A percentile compares a stretch with the other conserved stretches of the same genome.
These are phyloP conservation scores for Coranthus polyacanthus DNA, from an alignment of 2,797 vertebrate species.

Conservation along the genomic window DNA sequence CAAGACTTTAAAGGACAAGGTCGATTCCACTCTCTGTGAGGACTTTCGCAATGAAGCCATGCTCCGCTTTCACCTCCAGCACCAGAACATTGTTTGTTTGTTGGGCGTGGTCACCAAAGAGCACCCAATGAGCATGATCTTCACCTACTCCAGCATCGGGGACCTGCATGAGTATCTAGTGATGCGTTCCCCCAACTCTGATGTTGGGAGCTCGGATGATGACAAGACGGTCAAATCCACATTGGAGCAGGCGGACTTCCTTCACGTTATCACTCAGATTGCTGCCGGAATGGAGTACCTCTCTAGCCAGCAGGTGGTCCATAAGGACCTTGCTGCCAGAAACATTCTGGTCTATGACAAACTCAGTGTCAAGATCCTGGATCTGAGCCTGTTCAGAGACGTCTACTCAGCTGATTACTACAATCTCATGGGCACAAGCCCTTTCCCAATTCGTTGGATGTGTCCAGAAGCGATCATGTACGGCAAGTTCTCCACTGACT, in stretches of 20 bases:
- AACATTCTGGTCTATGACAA: constrained; percentile 96
- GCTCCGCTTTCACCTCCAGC: constrained; percentile 91
- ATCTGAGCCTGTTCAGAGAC: constrained; percentile 94
- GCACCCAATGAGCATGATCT: constrained; percentile 95
- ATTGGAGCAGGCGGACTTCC: constrained; percentile 94
- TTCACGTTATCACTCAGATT: constrained; percentile 93
- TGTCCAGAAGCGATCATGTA: constrained; percentile 94
- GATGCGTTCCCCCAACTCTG: constrained; percentile 95
- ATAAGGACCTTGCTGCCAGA: constrained; percentile 96
- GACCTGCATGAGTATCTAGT: constrained; percentile 97
- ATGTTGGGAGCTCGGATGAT: constrained; percentile 95
- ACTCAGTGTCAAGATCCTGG: constrained; percentile 93
- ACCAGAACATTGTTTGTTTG: constrained; percentile 93
- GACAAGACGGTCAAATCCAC: constrained; percentile 94
- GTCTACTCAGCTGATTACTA: constrained; percentile 98
- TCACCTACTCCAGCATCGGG: constrained; percentile 91
- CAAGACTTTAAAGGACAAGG: constrained; percentile 96
- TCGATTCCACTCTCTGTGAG: constrained; percentile 89
- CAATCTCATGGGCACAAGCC: constrained; percentile 89
- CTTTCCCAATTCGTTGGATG: constrained; percentile 97
- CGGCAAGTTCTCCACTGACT: constrained; percentile 95
- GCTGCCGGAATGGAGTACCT: constrained; percentile 97
- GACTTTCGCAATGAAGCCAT: constrained; percentile 95
- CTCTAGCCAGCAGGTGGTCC: constrained; percentile 92
- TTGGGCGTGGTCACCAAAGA: constrained; percentile 94